Base-by-base conservation (phyloP, 2,113 vertebrate species). In the Lepus europaeus region DNA sequence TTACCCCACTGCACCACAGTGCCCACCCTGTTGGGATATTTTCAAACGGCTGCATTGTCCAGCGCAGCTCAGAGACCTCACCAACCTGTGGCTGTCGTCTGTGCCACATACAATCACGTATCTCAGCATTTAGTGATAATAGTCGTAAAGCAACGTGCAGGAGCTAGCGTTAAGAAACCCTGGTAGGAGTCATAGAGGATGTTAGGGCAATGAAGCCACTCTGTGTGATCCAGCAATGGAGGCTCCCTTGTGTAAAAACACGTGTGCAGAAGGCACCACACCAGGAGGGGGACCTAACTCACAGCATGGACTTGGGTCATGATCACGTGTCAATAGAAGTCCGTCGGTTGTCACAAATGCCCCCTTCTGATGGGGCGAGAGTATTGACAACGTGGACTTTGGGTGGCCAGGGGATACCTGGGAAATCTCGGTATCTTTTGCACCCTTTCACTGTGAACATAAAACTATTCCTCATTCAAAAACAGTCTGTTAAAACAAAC, bases 81-180 rank as follows among this genome's bases (percentile, higher is more conserved):
- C 13, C 45, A 14, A 61, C 27, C 2, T 1, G 9, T 8, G 0
- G 6, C 90, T 78, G 89, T 49, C 78, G 95, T 70, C 51, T 31
- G 64, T 53, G 2, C 6, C 96, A 96, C n/a, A 97, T 16, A 0
- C 63, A 51, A 56, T 70, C 94, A 93, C 77, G 31, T 31, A 82
- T 66, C 84, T 82, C 31, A 4, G 61, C 39, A 73, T 83, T 91
- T 68, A 17, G 33, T 97, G 86, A 96, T 93, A 59, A 19, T 4
- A 14, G 56, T 59, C 9, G 19, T 59, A 95, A 97, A 97, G 96
- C 82, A 77, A 95, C 81, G 77, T 45, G 93, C 89, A 95, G 68
- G 90, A 93, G 66, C 91, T 79, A 83, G 72, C 85, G 74, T 79
- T 45, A 90, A 33, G 9, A 82, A 1, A 9, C 0, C 0, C 76